Base-by-base conservation (phyloP, 2,113 vertebrate genomes). In the Sylvilagus bachmani region DNA sequence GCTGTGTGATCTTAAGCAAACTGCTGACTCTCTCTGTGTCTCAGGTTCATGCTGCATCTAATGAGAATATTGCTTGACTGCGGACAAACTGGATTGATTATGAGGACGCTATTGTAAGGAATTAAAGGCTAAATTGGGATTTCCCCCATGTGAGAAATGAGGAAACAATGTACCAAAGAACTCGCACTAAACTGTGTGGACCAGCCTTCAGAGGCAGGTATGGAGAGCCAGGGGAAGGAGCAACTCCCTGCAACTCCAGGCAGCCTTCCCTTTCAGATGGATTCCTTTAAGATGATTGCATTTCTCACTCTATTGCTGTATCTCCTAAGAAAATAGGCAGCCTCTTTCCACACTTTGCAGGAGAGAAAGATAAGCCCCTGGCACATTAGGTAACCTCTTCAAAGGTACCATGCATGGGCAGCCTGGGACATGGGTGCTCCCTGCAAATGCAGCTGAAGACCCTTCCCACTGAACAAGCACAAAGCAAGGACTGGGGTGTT, bases 221-320 rank as follows among this genome's bases (percentile, higher is more conserved):
- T 16, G 4, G 33, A 31, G 0, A 78, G 11, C 31, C 0, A 78
- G 11, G 29, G 36, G 69, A 69, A 1, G 13, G 55, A 75, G 16
- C 24, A 53, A 75, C 16, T 75, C 11, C 33, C 21, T 11, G 64
- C 74, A 44, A 5, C 36, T 24, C 27, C 27, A 5, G 12, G 9
- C 3, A 17, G 6, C 19, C 66, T 70, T 80, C 86, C 31, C 22
- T 74, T 75, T 67, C 22, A 89, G 61, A 93, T 13, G 13, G 19
- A 81, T 29, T 83, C 13, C 5, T n/a, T 82, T 61, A 83, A 6
- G 77, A 10, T 29, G 14, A 21, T 27, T 78, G 29, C 10, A 38
- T 49, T 91, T 53, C 11, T 90, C 36, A 31, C 51, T 69, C n/a
- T 84, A 61, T 53, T 16, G n/a, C 38, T 86, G 1, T 5, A 14